A percentile compares a stretch with the other conserved stretches of the same genome.
These are phyloP conservation scores for Platysteira castanea DNA, from an alignment of 2,113 vertebrate genomes.

Conservation along the genomic window DNA sequence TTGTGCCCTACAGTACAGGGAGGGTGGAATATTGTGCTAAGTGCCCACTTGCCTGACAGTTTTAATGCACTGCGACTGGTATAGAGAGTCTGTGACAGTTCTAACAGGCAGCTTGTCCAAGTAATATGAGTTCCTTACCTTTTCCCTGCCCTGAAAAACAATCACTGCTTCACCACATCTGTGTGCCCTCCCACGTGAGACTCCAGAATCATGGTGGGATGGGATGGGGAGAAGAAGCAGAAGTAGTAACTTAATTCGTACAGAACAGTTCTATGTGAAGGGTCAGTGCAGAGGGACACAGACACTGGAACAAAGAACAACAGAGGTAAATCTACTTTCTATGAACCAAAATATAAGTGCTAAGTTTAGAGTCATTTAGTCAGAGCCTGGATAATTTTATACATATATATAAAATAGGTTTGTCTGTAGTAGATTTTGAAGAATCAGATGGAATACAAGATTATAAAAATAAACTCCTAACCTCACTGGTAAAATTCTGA, in stretches of 20 bases:
- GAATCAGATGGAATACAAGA: neutral
- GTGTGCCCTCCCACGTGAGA: accelerated
- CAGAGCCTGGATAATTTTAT: neutral
- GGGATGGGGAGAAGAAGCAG: neutral
- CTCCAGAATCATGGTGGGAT: neutral
- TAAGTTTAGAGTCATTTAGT: neutral
- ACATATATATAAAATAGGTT: neutral
- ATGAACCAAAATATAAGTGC: neutral
- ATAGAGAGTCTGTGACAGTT: neutral
- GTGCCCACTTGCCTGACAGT: accelerated
- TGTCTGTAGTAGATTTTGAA: neutral
- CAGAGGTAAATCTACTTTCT: neutral
- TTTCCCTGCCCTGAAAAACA: neutral
- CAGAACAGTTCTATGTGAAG: neutral
- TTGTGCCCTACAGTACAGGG: neutral
- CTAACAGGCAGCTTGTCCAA: neutral
- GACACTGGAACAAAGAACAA: accelerated
- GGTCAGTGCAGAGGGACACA: neutral
- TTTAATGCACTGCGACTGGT: neutral
- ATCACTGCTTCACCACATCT: neutral
- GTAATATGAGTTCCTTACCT: neutral
- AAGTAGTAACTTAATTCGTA: neutral
- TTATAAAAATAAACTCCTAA: neutral
- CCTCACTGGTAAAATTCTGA: neutral
- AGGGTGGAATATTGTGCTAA: no score